Evolutionary conservation across 2,797 vertebrate species (phyloP), one percentile per base, ranked within the genome.

Genomic region (Sebastes steindachneri): DNA sequence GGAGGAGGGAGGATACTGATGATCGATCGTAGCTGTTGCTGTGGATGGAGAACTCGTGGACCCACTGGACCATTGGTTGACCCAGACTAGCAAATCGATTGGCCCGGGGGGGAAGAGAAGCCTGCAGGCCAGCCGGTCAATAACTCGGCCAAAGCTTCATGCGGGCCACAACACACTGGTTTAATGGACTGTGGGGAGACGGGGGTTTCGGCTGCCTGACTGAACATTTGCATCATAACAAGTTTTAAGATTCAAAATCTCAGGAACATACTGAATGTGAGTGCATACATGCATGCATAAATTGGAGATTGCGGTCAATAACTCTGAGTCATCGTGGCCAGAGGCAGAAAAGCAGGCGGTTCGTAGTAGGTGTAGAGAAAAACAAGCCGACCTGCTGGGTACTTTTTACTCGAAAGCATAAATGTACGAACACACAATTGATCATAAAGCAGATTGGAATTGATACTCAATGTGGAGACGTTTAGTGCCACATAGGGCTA

Each of bases 11-110:
- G 79, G 62, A 90, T 67, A 28, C 69, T 64, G 82, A 66, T 67
- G 71, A 90, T 93, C 35, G 71, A 82, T 91, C 25, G 66, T 7
- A 59, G 37, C 67, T 73, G 84, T 78, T 82, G 77, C 84, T 68
- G 62, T 85, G 73, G 68, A 78, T 76, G 82, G 63, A 80, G 73
- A 72, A 69, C 79, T 85, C 25, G 31, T 82, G 85, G 83, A 82
- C 33, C 67, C 72, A 67, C 5, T 75, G 83, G 73, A 83, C 55
- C 73, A 72, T 29, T 79, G 82, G 79, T 71, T 86, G 92, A 93
- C 91, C 93, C 91, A 91, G 92, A 93, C 86, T 68, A 48, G 59
- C 81, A 29, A 82, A 92, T 94, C 74, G 79, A 93, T 90, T 53
- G 81, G 88, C 89, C 89, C 73, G 7, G 67, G 81, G 67, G 83